Base-by-base conservation (phyloP, 1,140 invertebrate species). In the Papilio glaucus region DNA sequence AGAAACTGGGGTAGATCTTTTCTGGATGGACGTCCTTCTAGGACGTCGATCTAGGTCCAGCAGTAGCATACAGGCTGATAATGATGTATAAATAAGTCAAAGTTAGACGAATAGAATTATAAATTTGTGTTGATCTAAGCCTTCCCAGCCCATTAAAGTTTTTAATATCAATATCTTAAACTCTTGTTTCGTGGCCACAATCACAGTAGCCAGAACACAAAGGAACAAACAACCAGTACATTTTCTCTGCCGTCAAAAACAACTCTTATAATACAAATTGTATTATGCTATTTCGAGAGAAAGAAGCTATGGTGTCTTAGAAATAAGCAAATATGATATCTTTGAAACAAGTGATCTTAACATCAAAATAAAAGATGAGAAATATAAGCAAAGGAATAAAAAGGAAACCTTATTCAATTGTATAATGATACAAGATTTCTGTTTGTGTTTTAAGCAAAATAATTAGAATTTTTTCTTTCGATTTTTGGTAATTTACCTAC, bases 251-350 rank as follows among this genome's bases (percentile, higher is more conserved):
- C 86, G 83, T 86, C 85, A 86, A 87, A 86, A 88, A 87, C 84
- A 88, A 88, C 83, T 85, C 86, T 80, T 86, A 81, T 81, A 81
- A 79, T 82, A 86, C 84, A 84, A 86, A 87, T 88, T 86, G 79
- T 86, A 79, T 86, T 86, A 85, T 86, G 83, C 79, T 76, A 83
- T 88, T 83, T 76, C 74, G 70, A 62, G 6, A 33, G 76, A 60
- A 76, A 72, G 72, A 77, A 71, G 71, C 70, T 73, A 77, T 78
- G 73, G 71, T 76, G 76, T 82, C 77, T 77, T 72, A 75, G 72
- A 41, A 62, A 65, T 39, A 61, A 71, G 61, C 61, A 78, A 71
- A 76, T 70, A 77, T 72, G 61, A 77, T 80, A 73, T 73, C 69
- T 63, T 72, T 72, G 65, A 65, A 69, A 69, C 60, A 61, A 73